Base-by-base conservation (phyloP, 2,113 vertebrate species). In the Microcebus tavaratra region DNA sequence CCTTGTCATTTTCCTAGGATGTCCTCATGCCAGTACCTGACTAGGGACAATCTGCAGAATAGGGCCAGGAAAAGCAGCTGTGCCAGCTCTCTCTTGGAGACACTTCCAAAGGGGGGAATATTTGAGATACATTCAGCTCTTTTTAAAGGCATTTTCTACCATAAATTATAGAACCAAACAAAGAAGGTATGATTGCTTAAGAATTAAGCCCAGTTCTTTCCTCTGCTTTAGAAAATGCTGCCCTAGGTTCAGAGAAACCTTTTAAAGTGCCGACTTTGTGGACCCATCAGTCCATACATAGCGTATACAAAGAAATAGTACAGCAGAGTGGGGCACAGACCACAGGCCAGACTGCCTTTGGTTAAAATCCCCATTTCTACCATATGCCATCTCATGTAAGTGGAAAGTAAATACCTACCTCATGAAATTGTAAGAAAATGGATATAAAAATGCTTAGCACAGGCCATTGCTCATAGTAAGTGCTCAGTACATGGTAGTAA, bases 211-310 rank as follows among this genome's bases (percentile, higher is more conserved):
- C 6, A 39, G 6, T 79, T 90, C 53, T 93, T 85, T 17, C 13
- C 13, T 83, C 57, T 70, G 70, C 76, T 78, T 88, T 78, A 88
- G 63, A 61, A 90, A 88, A 68, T 85, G 61, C 8, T 91, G 93
- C 25, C 29, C 21, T 55, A 12, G 45, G 11, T 36, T 63, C 25
- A 70, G 42, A 87, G 75, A 73, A 91, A 87, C 17, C 17, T 87
- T 92, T 45, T 8, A 31, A 10, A 81, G 59, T 8, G 5, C 20
- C 48, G 0, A 8, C 45, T 73, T 39, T 70, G 31, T 75, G n/a
- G 92, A 48, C 27, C 34, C 18, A 50, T 21, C 23, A 29, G 5
- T 81, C 42, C 1, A 18, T 15, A 23, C 57, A 45, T 31, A 50
- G 80, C 21, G 65, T 55, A 15, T 18, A 14, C 2, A 6, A 21